Evolutionary conservation across 2,888 invertebrate species (phyloP).

Genomic region (Eledone cirrhosa): DNA sequence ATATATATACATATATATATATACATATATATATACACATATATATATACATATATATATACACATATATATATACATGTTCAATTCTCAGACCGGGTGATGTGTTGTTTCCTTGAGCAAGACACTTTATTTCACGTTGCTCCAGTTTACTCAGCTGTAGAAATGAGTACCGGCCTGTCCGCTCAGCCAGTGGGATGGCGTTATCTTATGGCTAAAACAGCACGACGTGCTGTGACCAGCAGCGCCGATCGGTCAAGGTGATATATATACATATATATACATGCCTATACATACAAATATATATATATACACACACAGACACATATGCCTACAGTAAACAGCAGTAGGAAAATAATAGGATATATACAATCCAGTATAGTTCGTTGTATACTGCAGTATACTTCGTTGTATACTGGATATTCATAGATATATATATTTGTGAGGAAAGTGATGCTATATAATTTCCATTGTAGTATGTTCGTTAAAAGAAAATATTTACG

Average conservation of each 20-base stretch:
- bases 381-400: no score
- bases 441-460: background rate
- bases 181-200: no score
- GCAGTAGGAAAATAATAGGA: background rate
- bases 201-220: no score
- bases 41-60: background rate
- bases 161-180: no score
- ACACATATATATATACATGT: background rate
- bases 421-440: background rate
- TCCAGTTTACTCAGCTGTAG: no score
- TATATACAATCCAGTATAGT: background rate
- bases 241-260: no score
- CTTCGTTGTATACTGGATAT: no score
- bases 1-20: background rate
- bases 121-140: no score
- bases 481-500: background rate
- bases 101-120: no score
- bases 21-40: background rate
- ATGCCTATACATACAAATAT: background rate
- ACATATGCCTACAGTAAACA: background rate
- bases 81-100: background rate
- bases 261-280: slow-evolving; percentile 1
- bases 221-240: no score
- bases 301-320: background rate
- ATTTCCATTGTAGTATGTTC: background rate